Evolutionary conservation across 2,888 invertebrate genomes (phyloP), one percentile per base, ranked within the genome.

Genomic region (Petrophora chlorosata): DNA sequence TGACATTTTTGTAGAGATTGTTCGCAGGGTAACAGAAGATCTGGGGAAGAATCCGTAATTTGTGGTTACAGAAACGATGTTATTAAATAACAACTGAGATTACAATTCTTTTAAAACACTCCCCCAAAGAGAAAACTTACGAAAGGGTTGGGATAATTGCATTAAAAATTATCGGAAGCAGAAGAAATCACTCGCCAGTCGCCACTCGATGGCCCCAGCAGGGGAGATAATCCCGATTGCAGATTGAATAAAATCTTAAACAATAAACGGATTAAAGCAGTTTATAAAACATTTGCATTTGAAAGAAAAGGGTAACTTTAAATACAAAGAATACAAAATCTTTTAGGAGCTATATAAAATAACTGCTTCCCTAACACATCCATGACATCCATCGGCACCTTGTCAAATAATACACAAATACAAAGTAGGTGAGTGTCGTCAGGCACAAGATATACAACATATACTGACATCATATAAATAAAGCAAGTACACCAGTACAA

Each of bases 241-340:
- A 69, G 67, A 78, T 75, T 76, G 70, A 79, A 79, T 76, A 75
- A 79, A 71, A 79, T 69, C 68, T 73, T 63, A 72, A 73, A 83
- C 82, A 84, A 83, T 79, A 78, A 82, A 70, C 58, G 63, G 65
- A 63, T 79, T 69, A 68, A 56, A 53, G 48, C 65, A 64, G 71
- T 71, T 76, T 74, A 64, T 59, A 67, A 61, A 70, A 67, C 61
- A 77, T 76, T 76, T 71, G 61, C 70, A 77, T 76, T 69, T 58
- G 5, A 4, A 39, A 34, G n/a, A n/a, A n/a, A n/a, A 14, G 12
- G 22, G 7, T 7, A 25, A 53, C 47, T 47, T 59, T 53, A 63
- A 53, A 57, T 55, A n/a, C n/a, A n/a, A n/a, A n/a, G n/a, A n/a
- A n/a, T n/a, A 59, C 50, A 14, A 29, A 29, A n/a, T 15, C 14